These are phyloP conservation scores for Apamea anceps DNA, from an alignment of 2,888 invertebrate genomes.

Conservation along the genomic window DNA sequence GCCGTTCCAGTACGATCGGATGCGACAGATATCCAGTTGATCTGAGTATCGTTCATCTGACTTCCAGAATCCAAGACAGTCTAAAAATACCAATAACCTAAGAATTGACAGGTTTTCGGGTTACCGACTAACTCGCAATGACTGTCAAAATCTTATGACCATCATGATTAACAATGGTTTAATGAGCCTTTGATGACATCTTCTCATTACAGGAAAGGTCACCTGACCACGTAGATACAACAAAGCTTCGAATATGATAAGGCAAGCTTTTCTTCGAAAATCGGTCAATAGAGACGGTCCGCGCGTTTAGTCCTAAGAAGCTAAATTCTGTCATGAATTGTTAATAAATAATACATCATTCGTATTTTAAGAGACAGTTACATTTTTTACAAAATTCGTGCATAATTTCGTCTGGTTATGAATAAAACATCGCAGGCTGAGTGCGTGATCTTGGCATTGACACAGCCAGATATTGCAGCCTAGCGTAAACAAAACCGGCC, in stretches of 20 bases:
- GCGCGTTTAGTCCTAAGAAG: too few relatives aligned
- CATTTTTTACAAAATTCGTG: slow-evolving; percentile 19
- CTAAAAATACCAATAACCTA: background rate
- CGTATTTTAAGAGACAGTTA: slow-evolving; percentile 7
- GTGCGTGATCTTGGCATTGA: slow-evolving; percentile 64
- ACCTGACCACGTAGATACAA: background rate
- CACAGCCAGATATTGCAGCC: slow-evolving; percentile 44
- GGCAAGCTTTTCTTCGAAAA: background rate
- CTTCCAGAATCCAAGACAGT: background rate
- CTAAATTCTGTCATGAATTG: background rate
- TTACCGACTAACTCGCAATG: background rate
- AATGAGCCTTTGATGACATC: background rate
- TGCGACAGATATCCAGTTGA: background rate
- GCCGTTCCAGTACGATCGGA: background rate
- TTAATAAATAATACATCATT: slow-evolving; percentile 2
- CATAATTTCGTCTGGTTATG: slow-evolving; percentile 39
- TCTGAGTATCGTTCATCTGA: background rate
- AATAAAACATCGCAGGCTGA: slow-evolving; percentile 48
- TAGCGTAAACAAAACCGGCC: slow-evolving; percentile 54
- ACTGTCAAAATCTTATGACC: too few relatives aligned
- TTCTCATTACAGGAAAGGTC: background rate
- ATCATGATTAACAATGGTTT: background rate
- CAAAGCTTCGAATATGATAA: too few relatives aligned
- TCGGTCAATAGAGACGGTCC: slow-evolving; percentile 7
- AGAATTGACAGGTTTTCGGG: background rate